phyloP scores from a whole-genome alignment of 2,113 vertebrate species.

The Dipodomys spectabilis region DNA sequence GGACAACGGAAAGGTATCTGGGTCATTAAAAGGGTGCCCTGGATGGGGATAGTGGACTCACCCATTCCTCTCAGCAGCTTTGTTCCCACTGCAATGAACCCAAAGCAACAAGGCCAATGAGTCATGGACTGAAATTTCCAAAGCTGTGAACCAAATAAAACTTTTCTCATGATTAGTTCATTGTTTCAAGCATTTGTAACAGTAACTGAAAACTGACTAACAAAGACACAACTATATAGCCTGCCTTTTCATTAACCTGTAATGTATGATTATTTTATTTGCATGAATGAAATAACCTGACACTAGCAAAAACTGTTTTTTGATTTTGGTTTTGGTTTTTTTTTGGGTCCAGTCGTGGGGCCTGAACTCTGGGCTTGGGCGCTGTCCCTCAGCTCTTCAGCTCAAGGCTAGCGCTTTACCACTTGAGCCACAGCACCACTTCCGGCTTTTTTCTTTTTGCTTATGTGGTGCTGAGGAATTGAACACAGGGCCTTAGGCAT shows the following conservation, averaged over 20 bases:
- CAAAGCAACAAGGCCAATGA: neutral
- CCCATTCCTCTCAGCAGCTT: neutral
- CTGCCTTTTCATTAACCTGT: neutral
- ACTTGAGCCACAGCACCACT: no score
- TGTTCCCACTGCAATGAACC: no score
- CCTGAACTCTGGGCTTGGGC: no score
- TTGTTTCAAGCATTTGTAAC: neutral
- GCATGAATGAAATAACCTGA: conserved; percentile 3
- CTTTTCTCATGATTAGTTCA: neutral
- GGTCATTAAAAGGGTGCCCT: neutral
- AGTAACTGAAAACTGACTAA: neutral
- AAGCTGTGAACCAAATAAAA: neutral
- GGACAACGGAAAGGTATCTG: neutral
- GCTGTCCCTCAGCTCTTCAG: no score
- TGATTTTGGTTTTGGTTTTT: no score
- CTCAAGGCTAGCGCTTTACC: no score
- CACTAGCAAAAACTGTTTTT: neutral
- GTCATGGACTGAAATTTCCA: neutral
- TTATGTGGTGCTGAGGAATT: no score
- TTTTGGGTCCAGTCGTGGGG: no score
- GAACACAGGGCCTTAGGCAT: no score
- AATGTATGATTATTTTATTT: neutral
- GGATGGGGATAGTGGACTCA: neutral
- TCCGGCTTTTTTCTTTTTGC: no score
- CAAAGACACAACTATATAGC: neutral